phyloP scores from a whole-genome alignment of 1,140 invertebrate genomes.

The Drosophila insularis region DNA sequence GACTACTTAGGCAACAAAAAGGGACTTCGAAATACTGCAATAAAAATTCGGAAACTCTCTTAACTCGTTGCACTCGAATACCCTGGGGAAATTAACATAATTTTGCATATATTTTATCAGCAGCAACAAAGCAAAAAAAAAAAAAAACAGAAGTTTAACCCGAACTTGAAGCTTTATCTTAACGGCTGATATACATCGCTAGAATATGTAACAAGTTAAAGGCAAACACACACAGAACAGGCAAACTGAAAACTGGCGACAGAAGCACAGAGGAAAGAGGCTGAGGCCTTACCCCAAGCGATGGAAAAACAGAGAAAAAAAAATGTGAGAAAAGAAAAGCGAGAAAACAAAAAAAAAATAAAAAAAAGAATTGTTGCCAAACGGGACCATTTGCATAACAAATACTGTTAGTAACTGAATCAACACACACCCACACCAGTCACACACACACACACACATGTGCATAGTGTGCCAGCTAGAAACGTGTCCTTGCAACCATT shows the following conservation, averaged over 20 bases:
- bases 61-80: slow-evolving; percentile 64
- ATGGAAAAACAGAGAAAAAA: slow-evolving; percentile 8
- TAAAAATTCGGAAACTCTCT: slow-evolving; percentile 57
- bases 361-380: slow-evolving; percentile 42
- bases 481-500: slow-evolving; percentile 72
- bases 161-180: slow-evolving; percentile 60
- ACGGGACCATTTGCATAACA: slow-evolving; percentile 78
- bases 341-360: slow-evolving; percentile 15
- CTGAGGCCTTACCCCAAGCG: background rate
- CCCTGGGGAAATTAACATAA: slow-evolving; percentile 72
- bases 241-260: slow-evolving; percentile 12
- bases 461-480: slow-evolving; percentile 25
- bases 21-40: slow-evolving; percentile 44
- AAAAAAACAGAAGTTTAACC: slow-evolving; percentile 48
- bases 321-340: slow-evolving; percentile 9
- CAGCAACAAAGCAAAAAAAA: slow-evolving; percentile 27
- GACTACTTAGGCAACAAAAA: background rate
- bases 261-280: background rate
- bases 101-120: slow-evolving; percentile 69
- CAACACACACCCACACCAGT: slow-evolving; percentile 52
- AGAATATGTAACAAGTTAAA: slow-evolving; percentile 79
- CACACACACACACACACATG: slow-evolving; percentile 12
- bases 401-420: slow-evolving; percentile 76
- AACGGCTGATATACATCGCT: slow-evolving; percentile 69
- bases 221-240: slow-evolving; percentile 43